A percentile compares a stretch with the other conserved stretches of the same genome.
phyloP scores from a whole-genome alignment of 2,797 vertebrate species.

The Chelon labrosus region DNA sequence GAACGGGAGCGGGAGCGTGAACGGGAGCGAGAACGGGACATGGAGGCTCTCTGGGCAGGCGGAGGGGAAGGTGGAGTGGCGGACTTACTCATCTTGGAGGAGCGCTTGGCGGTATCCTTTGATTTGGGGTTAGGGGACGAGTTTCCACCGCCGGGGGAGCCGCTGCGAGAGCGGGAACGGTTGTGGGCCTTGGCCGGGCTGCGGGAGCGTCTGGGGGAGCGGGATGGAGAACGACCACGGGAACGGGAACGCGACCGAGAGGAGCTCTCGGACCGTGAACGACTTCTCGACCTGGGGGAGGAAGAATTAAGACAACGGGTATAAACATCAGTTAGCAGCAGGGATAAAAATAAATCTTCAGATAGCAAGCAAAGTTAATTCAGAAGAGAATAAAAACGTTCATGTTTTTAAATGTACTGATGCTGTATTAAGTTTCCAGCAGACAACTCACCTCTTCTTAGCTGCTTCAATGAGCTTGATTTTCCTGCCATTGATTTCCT shows the following conservation, averaged over 20 bases:
- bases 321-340: neutral
- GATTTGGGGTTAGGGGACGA: constrained; percentile 85
- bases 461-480: constrained; percentile 96
- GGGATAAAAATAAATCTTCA: too few species aligned
- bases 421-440: neutral
- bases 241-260: constrained; percentile 89
- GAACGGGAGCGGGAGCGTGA: constrained; percentile 84
- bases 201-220: constrained; percentile 70
- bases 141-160: constrained; percentile 78
- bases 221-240: constrained; percentile 86
- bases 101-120: constrained; percentile 81
- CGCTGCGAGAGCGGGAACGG: constrained; percentile 86
- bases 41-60: constrained; percentile 75
- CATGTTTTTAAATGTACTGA: neutral
- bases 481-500: constrained; percentile 98
- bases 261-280: constrained; percentile 92
- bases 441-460: constrained; percentile 86
- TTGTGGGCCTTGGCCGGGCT: constrained; percentile 80
- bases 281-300: constrained; percentile 85
- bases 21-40: constrained; percentile 75
- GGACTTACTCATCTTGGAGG: constrained; percentile 73
- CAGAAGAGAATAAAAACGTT: too few species aligned
- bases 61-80: constrained; percentile 68
- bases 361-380: too few species aligned
- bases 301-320: too few species aligned